These are phyloP conservation scores for Drosophila koepferae DNA, from an alignment of 2,888 invertebrate species.

Conservation along the genomic window DNA sequence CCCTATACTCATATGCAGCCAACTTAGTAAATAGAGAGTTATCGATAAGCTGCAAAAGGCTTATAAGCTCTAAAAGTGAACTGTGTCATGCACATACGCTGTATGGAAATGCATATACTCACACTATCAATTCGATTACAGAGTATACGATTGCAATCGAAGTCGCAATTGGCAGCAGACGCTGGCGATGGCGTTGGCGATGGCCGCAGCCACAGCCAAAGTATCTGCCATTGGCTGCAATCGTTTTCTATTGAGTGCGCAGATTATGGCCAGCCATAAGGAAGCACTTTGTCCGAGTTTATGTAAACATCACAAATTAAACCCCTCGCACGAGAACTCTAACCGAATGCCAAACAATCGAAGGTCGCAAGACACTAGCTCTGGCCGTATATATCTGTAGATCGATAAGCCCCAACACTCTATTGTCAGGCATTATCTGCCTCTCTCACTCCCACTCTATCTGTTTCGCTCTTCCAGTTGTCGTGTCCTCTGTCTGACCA, in stretches of 20 bases:
- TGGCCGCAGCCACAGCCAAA: slow-evolving; percentile 19
- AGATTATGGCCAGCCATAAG: slow-evolving; percentile 70
- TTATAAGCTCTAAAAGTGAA: background rate
- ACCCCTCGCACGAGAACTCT: slow-evolving; percentile 14
- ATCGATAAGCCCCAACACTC: slow-evolving; percentile 26
- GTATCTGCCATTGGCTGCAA: slow-evolving; percentile 51
- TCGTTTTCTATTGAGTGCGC: slow-evolving; percentile 47
- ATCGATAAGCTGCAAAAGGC: background rate
- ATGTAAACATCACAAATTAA: slow-evolving; percentile 66
- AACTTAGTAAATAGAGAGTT: background rate
- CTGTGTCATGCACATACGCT: background rate
- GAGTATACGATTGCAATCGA: slow-evolving; percentile 13
- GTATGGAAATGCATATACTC: background rate
- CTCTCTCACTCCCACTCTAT: too few species aligned
- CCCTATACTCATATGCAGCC: background rate
- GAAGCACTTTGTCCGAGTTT: slow-evolving; percentile 67
- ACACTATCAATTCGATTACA: background rate
- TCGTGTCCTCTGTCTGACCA: background rate
- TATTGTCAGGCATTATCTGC: too few species aligned
- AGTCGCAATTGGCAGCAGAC: slow-evolving; percentile 15
- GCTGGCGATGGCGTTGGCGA: background rate
- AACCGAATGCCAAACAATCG: slow-evolving; percentile 17
- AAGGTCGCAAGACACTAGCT: slow-evolving; percentile 32
- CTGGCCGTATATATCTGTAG: slow-evolving; percentile 18
- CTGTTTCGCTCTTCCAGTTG: background rate